Evolutionary conservation across 2,888 invertebrate genomes (phyloP).

Genomic region (Xanthorhoe designata): DNA sequence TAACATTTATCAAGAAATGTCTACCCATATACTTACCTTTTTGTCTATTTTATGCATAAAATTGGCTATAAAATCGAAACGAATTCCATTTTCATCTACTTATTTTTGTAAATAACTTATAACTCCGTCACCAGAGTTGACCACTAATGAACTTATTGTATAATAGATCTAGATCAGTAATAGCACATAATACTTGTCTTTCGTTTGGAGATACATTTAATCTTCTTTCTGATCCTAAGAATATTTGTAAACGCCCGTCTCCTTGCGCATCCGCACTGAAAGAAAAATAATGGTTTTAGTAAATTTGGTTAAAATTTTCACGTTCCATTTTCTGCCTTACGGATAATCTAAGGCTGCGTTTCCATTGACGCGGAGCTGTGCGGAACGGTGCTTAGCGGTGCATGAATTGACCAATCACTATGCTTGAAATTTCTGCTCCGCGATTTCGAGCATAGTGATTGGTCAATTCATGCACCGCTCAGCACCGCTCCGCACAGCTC

Average conservation of each 20-base stretch:
- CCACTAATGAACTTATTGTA: neutral
- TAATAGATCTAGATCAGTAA: constrained; percentile 27
- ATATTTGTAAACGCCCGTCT: constrained; percentile 81
- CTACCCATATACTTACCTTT: constrained; percentile 25
- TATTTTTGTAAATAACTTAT: constrained; percentile 21
- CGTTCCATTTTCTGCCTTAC: too few relatives aligned
- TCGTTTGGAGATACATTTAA: constrained; percentile 32
- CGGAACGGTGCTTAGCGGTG: too few relatives aligned
- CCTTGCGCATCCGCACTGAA: constrained; percentile 83
- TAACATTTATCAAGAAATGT: constrained; percentile 5
- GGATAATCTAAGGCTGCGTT: too few relatives aligned
- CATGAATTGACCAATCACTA: too few relatives aligned
- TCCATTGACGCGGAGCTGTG: too few relatives aligned
- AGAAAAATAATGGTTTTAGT: constrained; percentile 51
- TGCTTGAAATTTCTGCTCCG: too few relatives aligned
- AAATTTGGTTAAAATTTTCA: neutral
- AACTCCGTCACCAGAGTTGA: neutral
- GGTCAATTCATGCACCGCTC: too few relatives aligned
- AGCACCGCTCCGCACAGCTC: too few relatives aligned
- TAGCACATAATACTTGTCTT: constrained; percentile 52
- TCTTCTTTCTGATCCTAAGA: constrained; percentile 57
- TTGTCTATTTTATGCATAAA: constrained; percentile 32
- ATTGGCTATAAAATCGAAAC: constrained; percentile 34
- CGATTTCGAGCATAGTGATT: too few relatives aligned
- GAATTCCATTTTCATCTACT: constrained; percentile 28